phyloP scores from a whole-genome alignment of 2,797 vertebrate genomes.

The Brachyrhaphis roseni region DNA sequence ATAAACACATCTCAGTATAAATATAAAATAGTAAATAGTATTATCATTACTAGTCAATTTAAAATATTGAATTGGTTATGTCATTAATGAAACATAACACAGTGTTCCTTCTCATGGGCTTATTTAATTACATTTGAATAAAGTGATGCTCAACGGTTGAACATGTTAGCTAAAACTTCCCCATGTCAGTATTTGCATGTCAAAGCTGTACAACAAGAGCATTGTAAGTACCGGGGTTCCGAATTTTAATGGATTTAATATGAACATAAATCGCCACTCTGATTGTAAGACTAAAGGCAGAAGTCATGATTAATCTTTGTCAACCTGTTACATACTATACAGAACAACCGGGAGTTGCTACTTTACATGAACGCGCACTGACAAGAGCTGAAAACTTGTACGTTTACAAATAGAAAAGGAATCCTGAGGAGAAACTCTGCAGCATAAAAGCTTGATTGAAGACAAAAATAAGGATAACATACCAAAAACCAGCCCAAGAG shows the following conservation, averaged over 20 bases:
- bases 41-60: background rate
- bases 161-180: background rate
- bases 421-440: background rate
- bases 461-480: background rate
- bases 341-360: background rate
- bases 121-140: background rate
- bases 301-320: background rate
- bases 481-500: constrained; percentile 40
- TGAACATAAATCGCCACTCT: background rate
- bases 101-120: background rate
- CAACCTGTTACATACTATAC: constrained; percentile 10
- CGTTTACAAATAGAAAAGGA: background rate
- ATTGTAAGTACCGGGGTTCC: background rate
- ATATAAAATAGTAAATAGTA: background rate
- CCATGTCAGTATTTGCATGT: background rate
- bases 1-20: background rate
- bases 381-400: constrained; percentile 27
- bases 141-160: background rate
- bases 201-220: background rate
- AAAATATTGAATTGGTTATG: background rate
- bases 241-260: background rate
- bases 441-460: background rate
- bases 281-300: background rate
- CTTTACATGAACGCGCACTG: background rate
- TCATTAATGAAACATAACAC: background rate